phyloP scores from a whole-genome alignment of 2,888 invertebrate species.

The Hermaeophaga mercurialis region DNA sequence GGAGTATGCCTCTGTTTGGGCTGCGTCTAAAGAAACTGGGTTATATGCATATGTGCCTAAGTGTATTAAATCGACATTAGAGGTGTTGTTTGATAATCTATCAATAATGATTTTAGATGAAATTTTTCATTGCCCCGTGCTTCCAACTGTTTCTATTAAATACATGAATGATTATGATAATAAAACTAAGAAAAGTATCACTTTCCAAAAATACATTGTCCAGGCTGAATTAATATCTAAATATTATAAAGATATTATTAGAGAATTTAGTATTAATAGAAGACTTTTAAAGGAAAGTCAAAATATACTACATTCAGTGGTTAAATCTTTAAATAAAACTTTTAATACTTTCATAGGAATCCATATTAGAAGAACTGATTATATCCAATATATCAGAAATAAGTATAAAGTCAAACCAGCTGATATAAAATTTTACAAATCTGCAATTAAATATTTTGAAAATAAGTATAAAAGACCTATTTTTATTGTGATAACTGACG shows the following conservation, averaged over 20 bases:
- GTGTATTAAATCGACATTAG: constrained; percentile 60
- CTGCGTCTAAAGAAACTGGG: constrained; percentile 1
- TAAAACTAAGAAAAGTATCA: constrained; percentile 63
- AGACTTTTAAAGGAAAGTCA: constrained; percentile 59
- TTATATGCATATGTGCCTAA: constrained; percentile 56
- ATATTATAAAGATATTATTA: constrained; percentile 63
- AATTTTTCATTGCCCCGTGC: constrained; percentile 59
- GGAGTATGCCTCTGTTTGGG: constrained; percentile 17
- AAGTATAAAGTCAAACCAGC: constrained; percentile 58
- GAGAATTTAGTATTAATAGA: constrained; percentile 62
- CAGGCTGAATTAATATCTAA: constrained; percentile 62
- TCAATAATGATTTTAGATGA: constrained; percentile 63
- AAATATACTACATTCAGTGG: constrained; percentile 40
- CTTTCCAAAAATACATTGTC: constrained; percentile 61
- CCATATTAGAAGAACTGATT: constrained; percentile 64
- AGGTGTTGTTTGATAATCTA: constrained; percentile 62
- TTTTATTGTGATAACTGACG: constrained; percentile 60
- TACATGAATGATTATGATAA: constrained; percentile 59
- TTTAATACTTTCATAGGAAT: constrained; percentile 60
- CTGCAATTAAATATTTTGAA: constrained; percentile 59
- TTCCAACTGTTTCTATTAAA: constrained; percentile 46
- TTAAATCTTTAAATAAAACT: constrained; percentile 23
- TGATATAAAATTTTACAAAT: constrained; percentile 53
- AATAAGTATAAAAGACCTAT: constrained; percentile 53
- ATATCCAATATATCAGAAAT: constrained; percentile 61